Base-by-base conservation (phyloP, 2,113 vertebrate genomes). In the Ornithorhynchus anatinus region DNA sequence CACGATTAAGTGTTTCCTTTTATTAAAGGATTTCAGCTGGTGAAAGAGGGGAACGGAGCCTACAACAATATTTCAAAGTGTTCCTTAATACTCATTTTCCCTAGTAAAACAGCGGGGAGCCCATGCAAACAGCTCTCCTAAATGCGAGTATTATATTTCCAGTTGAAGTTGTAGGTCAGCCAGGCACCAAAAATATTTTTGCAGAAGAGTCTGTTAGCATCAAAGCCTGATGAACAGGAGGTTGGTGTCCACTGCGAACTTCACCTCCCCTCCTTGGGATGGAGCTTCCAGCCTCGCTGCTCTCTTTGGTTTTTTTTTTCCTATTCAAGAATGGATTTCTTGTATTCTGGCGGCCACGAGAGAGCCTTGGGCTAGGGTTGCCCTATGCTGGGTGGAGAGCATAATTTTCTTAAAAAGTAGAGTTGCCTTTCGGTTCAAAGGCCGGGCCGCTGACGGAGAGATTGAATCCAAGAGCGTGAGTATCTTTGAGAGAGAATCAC, bases 101-200 rank as follows among this genome's bases (percentile, higher is more conserved):
- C 92, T 86, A 86, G 89, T 89, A 90, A 92, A 91, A 89, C 76
- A 91, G 89, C 85, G 62, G 90, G 92, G 84, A 92, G 87, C 72
- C 85, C 88, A 92, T 92, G 93, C 90, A 91, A 86, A 83, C 80
- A 82, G 90, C 76, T 43, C 72, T 56, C 73, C 81, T 91, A 91
- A 91, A 92, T 81, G 82, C 88, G 79, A 73, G 80, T 85, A 79
- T 82, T 72, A 73, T 70, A 84, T 91, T 89, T 91, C 88, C 62
- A 75, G 67, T 74, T 69, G 77, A 81, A 84, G 59, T 51, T 48
- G 33, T n/a, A 65, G 38, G 62, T 62, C 71, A 75, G 60, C 52
- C 56, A 50, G 38, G 84, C 79, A 4, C 8, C 79, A 51, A 36
- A 75, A 79, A 75, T 75, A 81, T 67, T 86, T 86, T 72, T 80